A percentile compares a stretch with the other conserved stretches of the same genome.
Evolutionary conservation across 2,888 invertebrate genomes (phyloP).

Genomic region (Drosophila subsilvestris): DNA sequence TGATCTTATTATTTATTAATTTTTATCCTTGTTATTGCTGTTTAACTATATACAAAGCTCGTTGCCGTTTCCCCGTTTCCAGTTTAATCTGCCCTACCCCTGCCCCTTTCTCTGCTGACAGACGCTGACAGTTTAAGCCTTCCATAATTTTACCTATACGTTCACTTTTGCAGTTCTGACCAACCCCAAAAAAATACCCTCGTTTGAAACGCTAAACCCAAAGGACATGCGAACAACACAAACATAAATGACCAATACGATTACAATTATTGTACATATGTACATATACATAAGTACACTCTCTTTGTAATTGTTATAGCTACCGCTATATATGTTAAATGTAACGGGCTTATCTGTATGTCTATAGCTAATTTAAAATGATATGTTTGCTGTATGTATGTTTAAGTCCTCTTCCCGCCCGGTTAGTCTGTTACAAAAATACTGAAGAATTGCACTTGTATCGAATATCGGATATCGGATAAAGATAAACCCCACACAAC

Average conservation of each 20-base stretch:
- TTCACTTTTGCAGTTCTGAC: conserved; percentile 76
- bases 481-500: conserved; percentile 40
- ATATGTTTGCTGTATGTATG: conserved; percentile 75
- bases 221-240: conserved; percentile 38
- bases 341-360: conserved; percentile 38
- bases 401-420: conserved; percentile 45
- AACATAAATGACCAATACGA: conserved; percentile 12
- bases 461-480: conserved; percentile 33
- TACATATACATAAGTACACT: conserved; percentile 8
- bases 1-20: conserved; percentile 43
- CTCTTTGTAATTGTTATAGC: conserved; percentile 47
- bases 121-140: conserved; percentile 46
- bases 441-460: conserved; percentile 76
- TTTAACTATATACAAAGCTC: conserved; percentile 75
- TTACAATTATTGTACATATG: conserved; percentile 7
- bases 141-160: conserved; percentile 68
- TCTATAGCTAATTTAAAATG: conserved; percentile 74
- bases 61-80: conserved; percentile 39
- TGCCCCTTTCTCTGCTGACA: not conserved
- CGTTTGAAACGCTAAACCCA: conserved; percentile 47
- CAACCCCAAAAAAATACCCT: conserved; percentile 57
- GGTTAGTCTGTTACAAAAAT: conserved; percentile 74
- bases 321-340: conserved; percentile 50
- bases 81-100: conserved; percentile 20
- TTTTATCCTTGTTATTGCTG: conserved; percentile 33